phyloP scores from a whole-genome alignment of 2,113 vertebrate genomes.

The Physeter macrocephalus region DNA sequence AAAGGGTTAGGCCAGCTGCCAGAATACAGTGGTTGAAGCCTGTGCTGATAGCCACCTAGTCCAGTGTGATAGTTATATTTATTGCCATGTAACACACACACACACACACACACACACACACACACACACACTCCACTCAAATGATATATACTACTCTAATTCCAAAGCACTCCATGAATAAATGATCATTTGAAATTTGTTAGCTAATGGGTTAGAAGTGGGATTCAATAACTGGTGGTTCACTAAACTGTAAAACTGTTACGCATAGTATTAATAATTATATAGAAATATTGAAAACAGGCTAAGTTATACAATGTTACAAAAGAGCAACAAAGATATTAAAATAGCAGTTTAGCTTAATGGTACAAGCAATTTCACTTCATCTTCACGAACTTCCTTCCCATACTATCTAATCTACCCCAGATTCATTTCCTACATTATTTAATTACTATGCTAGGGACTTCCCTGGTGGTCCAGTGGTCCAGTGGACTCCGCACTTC shows the following conservation, averaged over 20 bases:
- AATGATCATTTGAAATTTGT: neutral
- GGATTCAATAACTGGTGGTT: neutral
- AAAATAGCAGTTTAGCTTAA: neutral
- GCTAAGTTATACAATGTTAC: neutral
- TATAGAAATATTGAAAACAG: neutral
- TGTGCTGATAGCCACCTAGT: neutral
- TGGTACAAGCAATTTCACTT: neutral
- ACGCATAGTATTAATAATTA: neutral
- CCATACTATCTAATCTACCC: neutral
- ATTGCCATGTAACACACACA: neutral
- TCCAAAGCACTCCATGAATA: neutral
- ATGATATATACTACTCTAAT: neutral
- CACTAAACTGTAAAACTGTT: neutral
- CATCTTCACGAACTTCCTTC: neutral
- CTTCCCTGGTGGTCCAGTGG: neutral
- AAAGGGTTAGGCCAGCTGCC: neutral
- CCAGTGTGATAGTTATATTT: neutral
- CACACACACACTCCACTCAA: neutral
- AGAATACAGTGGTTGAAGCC: neutral
- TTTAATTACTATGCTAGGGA: neutral
- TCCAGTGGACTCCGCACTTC: neutral
- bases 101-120: neutral
- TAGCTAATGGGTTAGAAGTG: neutral
- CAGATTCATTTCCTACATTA: neutral
- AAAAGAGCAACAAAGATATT: neutral